Percentiles rank a stretch among this genome's conserved stretches.
These are phyloP conservation scores for Raillietiella orientalis DNA, from an alignment of 2,888 invertebrate genomes.

Conservation along the genomic window DNA sequence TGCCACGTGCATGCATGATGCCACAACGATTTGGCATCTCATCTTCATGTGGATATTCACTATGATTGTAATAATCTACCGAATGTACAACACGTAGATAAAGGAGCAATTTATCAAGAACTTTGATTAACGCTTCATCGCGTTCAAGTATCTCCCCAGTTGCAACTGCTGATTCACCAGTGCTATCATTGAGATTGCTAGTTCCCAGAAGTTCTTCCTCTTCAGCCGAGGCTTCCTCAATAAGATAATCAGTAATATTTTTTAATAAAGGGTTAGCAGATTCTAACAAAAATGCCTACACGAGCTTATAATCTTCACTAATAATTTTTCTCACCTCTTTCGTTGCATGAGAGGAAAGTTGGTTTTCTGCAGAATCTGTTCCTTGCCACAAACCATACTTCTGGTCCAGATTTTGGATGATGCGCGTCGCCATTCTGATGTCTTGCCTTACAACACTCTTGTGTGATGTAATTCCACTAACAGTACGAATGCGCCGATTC, in stretches of 20 bases:
- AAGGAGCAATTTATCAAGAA: constrained; percentile 42
- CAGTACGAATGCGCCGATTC: constrained; percentile 64
- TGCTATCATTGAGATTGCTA: constrained; percentile 9
- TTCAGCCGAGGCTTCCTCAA: constrained; percentile 93
- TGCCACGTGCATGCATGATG: constrained; percentile 84
- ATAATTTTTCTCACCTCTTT: too few relatives aligned
- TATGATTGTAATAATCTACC: constrained; percentile 94
- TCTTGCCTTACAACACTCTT: constrained; percentile 63
- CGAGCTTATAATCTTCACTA: constrained; percentile 2
- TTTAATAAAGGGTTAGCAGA: constrained; percentile 57
- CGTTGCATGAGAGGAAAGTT: too few relatives aligned
- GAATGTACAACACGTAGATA: constrained; percentile 92
- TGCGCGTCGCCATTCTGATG: constrained; percentile 64
- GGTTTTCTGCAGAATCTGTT: too few relatives aligned
- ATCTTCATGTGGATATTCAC: constrained; percentile 96
- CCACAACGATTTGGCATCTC: constrained; percentile 99
- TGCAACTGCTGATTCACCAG: constrained; percentile 10
- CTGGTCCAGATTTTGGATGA: constrained; percentile 61
- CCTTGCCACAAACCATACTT: constrained; percentile 44
- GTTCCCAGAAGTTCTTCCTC: constrained; percentile 64
- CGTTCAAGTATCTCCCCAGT: constrained; percentile 19
- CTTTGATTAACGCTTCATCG: constrained; percentile 30
- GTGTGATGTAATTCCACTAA: constrained; percentile 63
- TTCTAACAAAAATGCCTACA: constrained; percentile 10
- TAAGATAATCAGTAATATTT: constrained; percentile 86